Percentiles rank a stretch among this genome's conserved stretches.
Evolutionary conservation across 1,140 invertebrate genomes (phyloP).

Genomic region (Bactericera cockerelli): DNA sequence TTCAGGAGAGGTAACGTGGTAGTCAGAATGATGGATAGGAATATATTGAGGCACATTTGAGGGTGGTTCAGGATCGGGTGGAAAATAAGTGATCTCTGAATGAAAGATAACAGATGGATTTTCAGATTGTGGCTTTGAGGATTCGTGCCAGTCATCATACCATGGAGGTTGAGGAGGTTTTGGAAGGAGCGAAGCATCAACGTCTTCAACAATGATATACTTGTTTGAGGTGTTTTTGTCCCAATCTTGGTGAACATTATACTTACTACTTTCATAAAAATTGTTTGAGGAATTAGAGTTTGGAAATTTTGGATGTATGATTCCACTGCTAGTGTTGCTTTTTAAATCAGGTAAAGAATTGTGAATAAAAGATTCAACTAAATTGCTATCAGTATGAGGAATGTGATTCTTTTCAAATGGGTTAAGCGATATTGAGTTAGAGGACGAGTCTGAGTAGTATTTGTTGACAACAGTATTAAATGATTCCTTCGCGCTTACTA

Average conservation of each 20-base stretch:
- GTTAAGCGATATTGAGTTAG: background rate
- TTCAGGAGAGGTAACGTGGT: background rate
- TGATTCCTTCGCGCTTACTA: background rate
- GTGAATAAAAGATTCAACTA: constrained; percentile 8
- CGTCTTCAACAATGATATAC: constrained; percentile 2
- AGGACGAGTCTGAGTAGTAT: background rate
- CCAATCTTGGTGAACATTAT: too few relatives aligned
- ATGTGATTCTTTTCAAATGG: constrained; percentile 1
- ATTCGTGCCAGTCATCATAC: too few relatives aligned
- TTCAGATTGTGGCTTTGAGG: background rate
- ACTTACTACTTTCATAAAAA: background rate
- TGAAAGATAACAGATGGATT: background rate
- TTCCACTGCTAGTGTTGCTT: background rate
- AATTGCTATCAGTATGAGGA: background rate
- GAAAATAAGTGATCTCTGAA: constrained; percentile 1
- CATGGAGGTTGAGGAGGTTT: background rate
- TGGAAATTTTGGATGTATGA: background rate
- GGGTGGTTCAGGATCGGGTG: background rate
- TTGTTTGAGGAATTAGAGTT: background rate
- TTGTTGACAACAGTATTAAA: background rate
- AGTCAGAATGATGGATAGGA: background rate
- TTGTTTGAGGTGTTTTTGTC: background rate
- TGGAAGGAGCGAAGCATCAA: background rate
- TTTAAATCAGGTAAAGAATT: constrained; percentile 5
- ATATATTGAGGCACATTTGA: constrained; percentile 2